Percentiles rank a stretch among this genome's conserved stretches.
Evolutionary conservation across 1,140 invertebrate species (phyloP).

Genomic region (Elysia chlorotica): DNA sequence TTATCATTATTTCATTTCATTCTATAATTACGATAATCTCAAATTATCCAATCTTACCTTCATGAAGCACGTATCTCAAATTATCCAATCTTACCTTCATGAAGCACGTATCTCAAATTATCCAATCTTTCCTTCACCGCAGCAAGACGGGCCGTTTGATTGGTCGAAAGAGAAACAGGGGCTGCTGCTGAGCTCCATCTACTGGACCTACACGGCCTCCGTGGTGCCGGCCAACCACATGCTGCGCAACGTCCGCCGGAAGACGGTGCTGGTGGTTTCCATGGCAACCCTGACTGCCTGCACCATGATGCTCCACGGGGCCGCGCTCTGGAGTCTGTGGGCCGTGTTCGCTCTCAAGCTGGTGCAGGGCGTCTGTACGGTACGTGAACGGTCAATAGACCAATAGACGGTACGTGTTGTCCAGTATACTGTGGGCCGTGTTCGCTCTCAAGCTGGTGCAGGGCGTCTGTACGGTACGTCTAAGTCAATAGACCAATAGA

Average conservation of each 20-base stretch:
- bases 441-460: slow-evolving; percentile 12
- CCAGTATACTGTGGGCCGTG: background rate
- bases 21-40: too few species aligned
- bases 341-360: slow-evolving; percentile 16
- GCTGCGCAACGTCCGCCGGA: slow-evolving; percentile 77
- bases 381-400: slow-evolving; percentile 12
- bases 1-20: too few species aligned
- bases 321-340: slow-evolving; percentile 15
- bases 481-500: background rate
- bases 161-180: slow-evolving; percentile 82
- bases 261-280: slow-evolving; percentile 63
- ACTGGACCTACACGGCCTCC: slow-evolving; percentile 76
- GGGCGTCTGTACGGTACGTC: slow-evolving; percentile 17
- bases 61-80: too few species aligned
- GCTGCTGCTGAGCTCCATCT: slow-evolving; percentile 83
- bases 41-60: too few species aligned
- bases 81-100: too few species aligned
- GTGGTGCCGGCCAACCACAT: slow-evolving; percentile 79
- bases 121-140: too few species aligned
- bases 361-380: slow-evolving; percentile 8
- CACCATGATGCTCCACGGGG: slow-evolving; percentile 11
- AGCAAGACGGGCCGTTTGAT: slow-evolving; percentile 73
- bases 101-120: too few species aligned
- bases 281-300: slow-evolving; percentile 1
- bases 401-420: too few species aligned